A percentile compares a stretch with the other conserved stretches of the same genome.
phyloP scores from a whole-genome alignment of 1,140 invertebrate species.

The Drosophila hydei region DNA sequence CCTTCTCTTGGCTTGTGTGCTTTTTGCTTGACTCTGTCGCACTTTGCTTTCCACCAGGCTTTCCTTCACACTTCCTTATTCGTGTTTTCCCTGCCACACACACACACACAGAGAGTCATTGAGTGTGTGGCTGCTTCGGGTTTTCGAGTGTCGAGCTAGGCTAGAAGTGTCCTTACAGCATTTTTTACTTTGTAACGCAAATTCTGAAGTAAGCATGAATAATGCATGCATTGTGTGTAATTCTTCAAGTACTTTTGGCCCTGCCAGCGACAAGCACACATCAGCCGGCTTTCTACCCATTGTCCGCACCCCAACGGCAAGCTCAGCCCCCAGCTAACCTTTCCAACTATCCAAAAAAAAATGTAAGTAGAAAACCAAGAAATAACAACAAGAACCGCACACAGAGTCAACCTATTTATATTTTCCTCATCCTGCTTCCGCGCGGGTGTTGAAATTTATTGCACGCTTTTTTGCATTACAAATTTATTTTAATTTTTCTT shows the following conservation, averaged over 20 bases:
- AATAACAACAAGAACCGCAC: slow-evolving; percentile 19
- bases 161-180: slow-evolving; percentile 78
- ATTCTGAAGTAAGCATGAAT: slow-evolving; percentile 82
- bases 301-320: background rate
- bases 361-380: background rate
- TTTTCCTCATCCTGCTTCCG: slow-evolving; percentile 44
- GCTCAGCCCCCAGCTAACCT: background rate
- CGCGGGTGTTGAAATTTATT: slow-evolving; percentile 67
- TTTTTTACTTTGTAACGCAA: slow-evolving; percentile 81
- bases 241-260: slow-evolving; percentile 76
- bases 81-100: slow-evolving; percentile 36
- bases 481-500: slow-evolving; percentile 70
- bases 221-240: slow-evolving; percentile 81
- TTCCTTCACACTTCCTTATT: slow-evolving; percentile 69
- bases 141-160: slow-evolving; percentile 37
- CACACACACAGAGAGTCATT: slow-evolving; percentile 11
- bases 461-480: slow-evolving; percentile 75
- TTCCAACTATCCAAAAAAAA: background rate
- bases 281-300: slow-evolving; percentile 34
- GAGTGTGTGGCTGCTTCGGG: background rate
- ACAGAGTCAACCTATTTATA: slow-evolving; percentile 72
- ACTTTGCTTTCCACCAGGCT: slow-evolving; percentile 39
- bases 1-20: slow-evolving; percentile 9
- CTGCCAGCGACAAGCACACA: slow-evolving; percentile 74
- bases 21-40: slow-evolving; percentile 58